Conservation (phyloP, 2,888 invertebrate genomes). For the Gnatocerus cornutus region DNA sequence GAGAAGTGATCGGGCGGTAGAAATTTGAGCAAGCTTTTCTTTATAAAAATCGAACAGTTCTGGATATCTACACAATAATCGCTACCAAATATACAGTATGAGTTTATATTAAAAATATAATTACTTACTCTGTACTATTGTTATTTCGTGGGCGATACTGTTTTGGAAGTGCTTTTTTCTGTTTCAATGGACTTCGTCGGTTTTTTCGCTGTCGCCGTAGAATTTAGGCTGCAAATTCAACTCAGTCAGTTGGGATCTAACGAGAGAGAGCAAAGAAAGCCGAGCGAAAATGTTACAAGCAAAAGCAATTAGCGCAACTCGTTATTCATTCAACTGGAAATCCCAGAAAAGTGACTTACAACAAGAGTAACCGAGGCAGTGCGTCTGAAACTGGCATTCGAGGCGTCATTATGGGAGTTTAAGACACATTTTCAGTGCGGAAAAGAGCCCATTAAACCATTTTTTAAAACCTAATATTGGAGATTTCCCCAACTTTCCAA, state of each 20-base stretch:
- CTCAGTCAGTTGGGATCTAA: slow-evolving; percentile 4
- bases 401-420: slow-evolving; percentile 1
- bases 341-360: slow-evolving; percentile 57
- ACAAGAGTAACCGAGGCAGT: slow-evolving; percentile 66
- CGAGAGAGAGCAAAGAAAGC: slow-evolving; percentile 1
- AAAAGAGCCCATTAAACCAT: too few relatives aligned
- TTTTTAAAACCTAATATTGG: too few relatives aligned
- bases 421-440: too few relatives aligned
- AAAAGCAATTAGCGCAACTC: slow-evolving; percentile 17
- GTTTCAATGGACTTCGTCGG: slow-evolving; percentile 70
- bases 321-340: slow-evolving; percentile 10
- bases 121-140: slow-evolving; percentile 31
- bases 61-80: slow-evolving; percentile 53
- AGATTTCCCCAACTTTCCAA: too few relatives aligned
- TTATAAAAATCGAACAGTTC: slow-evolving; percentile 40
- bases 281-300: slow-evolving; percentile 17
- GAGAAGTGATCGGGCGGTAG: slow-evolving; percentile 28
- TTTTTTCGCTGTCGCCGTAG: slow-evolving; percentile 78
- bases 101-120: slow-evolving; percentile 61
- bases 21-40: slow-evolving; percentile 34
- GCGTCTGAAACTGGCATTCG: slow-evolving; percentile 64
- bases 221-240: slow-evolving; percentile 75
- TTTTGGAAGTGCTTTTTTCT: slow-evolving; percentile 43
- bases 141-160: slow-evolving; percentile 41
- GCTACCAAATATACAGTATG: slow-evolving; percentile 50